Evolutionary conservation across 2,797 vertebrate genomes (phyloP).

Genomic region (Steatocranus sp.): DNA sequence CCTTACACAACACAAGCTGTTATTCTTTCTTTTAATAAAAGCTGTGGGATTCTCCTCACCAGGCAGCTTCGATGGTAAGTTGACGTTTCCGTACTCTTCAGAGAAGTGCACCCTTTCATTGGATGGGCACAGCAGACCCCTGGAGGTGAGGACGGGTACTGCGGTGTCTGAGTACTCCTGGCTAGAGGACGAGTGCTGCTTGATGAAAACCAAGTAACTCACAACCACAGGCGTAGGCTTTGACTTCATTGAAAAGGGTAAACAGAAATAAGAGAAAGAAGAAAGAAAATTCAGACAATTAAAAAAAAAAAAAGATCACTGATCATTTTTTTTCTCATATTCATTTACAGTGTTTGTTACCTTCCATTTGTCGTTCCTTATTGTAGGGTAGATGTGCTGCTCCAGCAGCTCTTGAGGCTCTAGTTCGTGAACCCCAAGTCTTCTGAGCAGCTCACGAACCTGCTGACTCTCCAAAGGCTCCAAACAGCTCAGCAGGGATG

Average conservation of each 20-base stretch:
- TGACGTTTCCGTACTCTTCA: slow-evolving; percentile 71
- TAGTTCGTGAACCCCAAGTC: slow-evolving; percentile 74
- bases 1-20: not conserved
- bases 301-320: not conserved
- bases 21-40: not conserved
- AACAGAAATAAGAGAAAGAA: not conserved
- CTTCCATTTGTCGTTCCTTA: slow-evolving; percentile 73
- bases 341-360: slow-evolving; percentile 30
- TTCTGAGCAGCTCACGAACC: slow-evolving; percentile 73
- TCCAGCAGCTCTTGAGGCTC: slow-evolving; percentile 76
- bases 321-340: not conserved
- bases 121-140: slow-evolving; percentile 66
- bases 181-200: slow-evolving; percentile 65
- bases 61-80: slow-evolving; percentile 69
- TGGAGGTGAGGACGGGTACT: slow-evolving; percentile 76
- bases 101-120: slow-evolving; percentile 72
- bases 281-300: not conserved
- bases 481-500: slow-evolving; percentile 69
- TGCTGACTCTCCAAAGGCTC: slow-evolving; percentile 77
- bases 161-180: slow-evolving; percentile 50
- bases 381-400: slow-evolving; percentile 76
- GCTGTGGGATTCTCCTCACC: slow-evolving; percentile 49
- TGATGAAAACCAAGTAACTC: slow-evolving; percentile 81
- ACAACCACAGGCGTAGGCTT: slow-evolving; percentile 69
- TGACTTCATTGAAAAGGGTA: slow-evolving; percentile 35